phyloP scores from a whole-genome alignment of 2,888 invertebrate species.

The Lithophane semibrunnea region DNA sequence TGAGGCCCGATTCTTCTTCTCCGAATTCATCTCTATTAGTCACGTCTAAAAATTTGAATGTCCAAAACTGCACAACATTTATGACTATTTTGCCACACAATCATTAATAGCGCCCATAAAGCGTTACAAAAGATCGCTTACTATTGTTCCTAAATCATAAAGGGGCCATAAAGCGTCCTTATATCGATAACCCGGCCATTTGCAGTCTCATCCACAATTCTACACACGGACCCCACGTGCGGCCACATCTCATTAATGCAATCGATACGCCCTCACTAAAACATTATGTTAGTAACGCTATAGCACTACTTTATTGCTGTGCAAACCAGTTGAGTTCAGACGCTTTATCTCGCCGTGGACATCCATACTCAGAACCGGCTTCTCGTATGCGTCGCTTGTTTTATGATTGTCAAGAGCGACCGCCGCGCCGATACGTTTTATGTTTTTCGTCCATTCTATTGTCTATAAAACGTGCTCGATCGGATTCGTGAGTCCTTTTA shows the following conservation, averaged over 20 bases:
- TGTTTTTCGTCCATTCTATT: slow-evolving; percentile 60
- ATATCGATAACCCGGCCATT: slow-evolving; percentile 81
- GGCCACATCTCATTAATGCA: slow-evolving; percentile 90
- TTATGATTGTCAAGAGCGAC: slow-evolving; percentile 62
- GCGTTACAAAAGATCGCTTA: slow-evolving; percentile 75
- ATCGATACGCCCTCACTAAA: slow-evolving; percentile 86
- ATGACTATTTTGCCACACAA: slow-evolving; percentile 64
- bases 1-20: slow-evolving; percentile 66
- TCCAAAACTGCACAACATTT: slow-evolving; percentile 68
- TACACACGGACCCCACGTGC: slow-evolving; percentile 87
- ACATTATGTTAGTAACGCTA: slow-evolving; percentile 84
- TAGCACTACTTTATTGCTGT: slow-evolving; percentile 81
- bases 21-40: slow-evolving; percentile 53
- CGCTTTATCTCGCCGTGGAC: slow-evolving; percentile 69
- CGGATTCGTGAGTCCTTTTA: slow-evolving; percentile 44
- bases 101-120: slow-evolving; percentile 73
- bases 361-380: slow-evolving; percentile 67
- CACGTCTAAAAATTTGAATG: slow-evolving; percentile 62
- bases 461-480: slow-evolving; percentile 56
- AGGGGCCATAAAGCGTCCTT: slow-evolving; percentile 81
- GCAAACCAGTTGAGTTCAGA: slow-evolving; percentile 73
- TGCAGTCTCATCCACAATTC: slow-evolving; percentile 80
- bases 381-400: slow-evolving; percentile 60
- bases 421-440: slow-evolving; percentile 59
- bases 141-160: slow-evolving; percentile 87